Base-by-base conservation (phyloP, 2,888 invertebrate species). In the Coleophora flavipennella region DNA sequence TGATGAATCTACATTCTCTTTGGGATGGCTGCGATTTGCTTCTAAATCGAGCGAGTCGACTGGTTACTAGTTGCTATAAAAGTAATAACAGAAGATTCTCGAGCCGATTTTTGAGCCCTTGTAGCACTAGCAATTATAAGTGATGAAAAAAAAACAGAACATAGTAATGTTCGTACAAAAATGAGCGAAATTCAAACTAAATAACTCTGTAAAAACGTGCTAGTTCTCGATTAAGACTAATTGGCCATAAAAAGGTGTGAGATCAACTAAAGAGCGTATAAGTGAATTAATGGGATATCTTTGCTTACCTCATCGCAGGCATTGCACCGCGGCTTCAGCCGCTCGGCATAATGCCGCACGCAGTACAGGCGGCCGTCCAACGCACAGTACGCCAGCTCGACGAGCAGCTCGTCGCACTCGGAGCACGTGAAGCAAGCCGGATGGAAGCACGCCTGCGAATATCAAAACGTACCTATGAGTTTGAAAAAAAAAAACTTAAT, bases 331-430 rank as follows among this genome's bases (percentile, higher is more conserved):
- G 99, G 97, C 75, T 97, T 96, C 67, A 98, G 87, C 63, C 93
- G 89, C 79, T 99, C 98, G 37, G 97, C 97, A 76, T 97, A 99
- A 83, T 99, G 99, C 49, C 97, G 88, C 65, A 96, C 96, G 79
- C 97, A 97, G 85, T 91, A 96, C 49, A 96, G 87, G 49, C 90
- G 88, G 52, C 94, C 94, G 56, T 96, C 95, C 69, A 94, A 89
- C 49, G 93, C 92, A 75, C 99, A 99, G 83, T 99, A 98, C 37
- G 96, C 94, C 61, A 99, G 89, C 80, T 99, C 99, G 46, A 98
- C 97, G 44, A 99, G 90, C 40, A 97, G 87, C 80, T 99, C 96
- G 56, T 92, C 89, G 83, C 98, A 98, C 41, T 91, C 90, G 53
- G 88, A 86, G 81, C 98, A 99, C 42, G 90, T 87, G 80, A 98